These are phyloP conservation scores for Acrobasis suavella DNA, from an alignment of 2,888 invertebrate genomes.

Conservation along the genomic window DNA sequence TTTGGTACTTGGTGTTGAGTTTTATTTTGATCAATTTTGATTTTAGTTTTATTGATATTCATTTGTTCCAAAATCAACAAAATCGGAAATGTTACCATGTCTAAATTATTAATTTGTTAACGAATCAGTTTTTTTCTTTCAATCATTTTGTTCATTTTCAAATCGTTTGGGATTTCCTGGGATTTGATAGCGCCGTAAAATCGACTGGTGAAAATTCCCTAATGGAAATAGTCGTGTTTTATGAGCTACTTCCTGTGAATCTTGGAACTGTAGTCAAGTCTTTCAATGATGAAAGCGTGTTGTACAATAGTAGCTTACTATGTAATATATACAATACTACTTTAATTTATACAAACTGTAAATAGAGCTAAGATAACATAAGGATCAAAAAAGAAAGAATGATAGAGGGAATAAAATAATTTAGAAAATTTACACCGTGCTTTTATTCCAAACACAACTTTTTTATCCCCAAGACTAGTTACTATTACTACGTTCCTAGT, in stretches of 20 bases:
- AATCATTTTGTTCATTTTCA: conserved; percentile 41
- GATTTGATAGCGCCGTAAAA: conserved; percentile 32
- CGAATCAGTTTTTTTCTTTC: conserved; percentile 44
- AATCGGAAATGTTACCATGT: conserved; percentile 63
- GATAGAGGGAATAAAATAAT: conserved; percentile 80
- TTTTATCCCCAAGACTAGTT: not conserved
- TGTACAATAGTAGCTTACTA: conserved; percentile 78
- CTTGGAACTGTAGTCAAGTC: conserved; percentile 61
- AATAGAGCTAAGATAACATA: conserved; percentile 77
- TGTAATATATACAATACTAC: conserved; percentile 75
- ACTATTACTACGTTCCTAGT: not conserved
- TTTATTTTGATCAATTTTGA: conserved; percentile 62
- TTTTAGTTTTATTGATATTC: conserved; percentile 44
- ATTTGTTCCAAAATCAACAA: conserved; percentile 53
- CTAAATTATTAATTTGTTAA: conserved; percentile 49
- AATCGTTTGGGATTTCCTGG: conserved; percentile 32
- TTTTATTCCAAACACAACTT: conserved; percentile 48
- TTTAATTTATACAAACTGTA: conserved; percentile 81
- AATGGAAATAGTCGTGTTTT: conserved; percentile 2
- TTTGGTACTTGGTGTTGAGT: conserved; percentile 79
- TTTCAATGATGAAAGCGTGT: conserved; percentile 67
- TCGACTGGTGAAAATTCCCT: not conserved
- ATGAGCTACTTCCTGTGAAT: conserved; percentile 8
- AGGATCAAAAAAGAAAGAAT: conserved; percentile 76
- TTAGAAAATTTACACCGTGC: conserved; percentile 51